A percentile compares a stretch with the other conserved stretches of the same genome.
phyloP scores from a whole-genome alignment of 2,797 vertebrate species.

The Rousettus madagascariensis region DNA sequence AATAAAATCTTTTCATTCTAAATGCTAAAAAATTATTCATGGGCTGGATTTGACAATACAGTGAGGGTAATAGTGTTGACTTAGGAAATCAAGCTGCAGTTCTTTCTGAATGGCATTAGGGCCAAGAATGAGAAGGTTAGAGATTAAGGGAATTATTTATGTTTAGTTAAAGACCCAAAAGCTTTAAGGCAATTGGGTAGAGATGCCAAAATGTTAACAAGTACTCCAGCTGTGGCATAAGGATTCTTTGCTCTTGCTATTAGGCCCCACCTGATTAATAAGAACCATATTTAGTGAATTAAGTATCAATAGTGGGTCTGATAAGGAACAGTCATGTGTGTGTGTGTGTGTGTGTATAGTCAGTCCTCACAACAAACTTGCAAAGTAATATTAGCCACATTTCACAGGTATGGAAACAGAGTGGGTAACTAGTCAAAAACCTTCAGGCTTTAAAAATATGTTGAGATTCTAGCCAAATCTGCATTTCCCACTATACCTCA shows the following conservation, averaged over 20 bases:
- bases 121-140: not conserved
- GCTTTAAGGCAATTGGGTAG: not conserved
- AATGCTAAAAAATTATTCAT: not conserved
- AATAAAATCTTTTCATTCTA: not conserved
- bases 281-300: not conserved
- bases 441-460: not conserved
- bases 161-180: not conserved
- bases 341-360: not conserved
- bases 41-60: not conserved
- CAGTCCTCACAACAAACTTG: not conserved
- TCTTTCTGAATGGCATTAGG: conserved; percentile 19
- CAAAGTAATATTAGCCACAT: not conserved
- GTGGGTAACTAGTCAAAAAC: conserved; percentile 51
- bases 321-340: not conserved
- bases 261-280: not conserved
- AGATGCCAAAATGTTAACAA: conserved; percentile 23
- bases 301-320: not conserved
- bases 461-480: not conserved
- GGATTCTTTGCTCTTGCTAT: conserved; percentile 23
- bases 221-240: not conserved
- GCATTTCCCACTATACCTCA: not conserved
- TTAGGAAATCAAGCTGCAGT: conserved; percentile 4
- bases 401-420: conserved; percentile 34
- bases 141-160: not conserved
- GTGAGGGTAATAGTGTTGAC: not conserved